These are phyloP conservation scores for Pteronura brasiliensis DNA, from an alignment of 2,113 vertebrate genomes.

Conservation along the genomic window DNA sequence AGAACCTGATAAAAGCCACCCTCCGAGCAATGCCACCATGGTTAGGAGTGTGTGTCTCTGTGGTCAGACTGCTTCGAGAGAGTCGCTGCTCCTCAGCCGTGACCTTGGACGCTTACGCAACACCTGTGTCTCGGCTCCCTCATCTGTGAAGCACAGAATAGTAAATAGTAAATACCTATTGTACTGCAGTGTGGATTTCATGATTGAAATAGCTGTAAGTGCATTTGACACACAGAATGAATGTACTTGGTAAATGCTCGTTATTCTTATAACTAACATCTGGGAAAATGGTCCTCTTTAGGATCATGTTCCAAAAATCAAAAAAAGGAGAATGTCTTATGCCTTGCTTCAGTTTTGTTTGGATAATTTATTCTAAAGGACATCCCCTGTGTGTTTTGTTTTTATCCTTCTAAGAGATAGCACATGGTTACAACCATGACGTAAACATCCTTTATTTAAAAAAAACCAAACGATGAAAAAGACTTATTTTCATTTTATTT, in stretches of 20 bases:
- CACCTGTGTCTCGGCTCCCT: not conserved
- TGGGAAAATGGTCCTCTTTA: not conserved
- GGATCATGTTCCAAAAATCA: not conserved
- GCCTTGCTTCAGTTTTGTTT: not conserved
- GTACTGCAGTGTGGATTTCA: not conserved
- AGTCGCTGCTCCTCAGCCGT: not conserved
- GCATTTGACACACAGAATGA: not conserved
- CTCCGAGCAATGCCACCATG: accelerated
- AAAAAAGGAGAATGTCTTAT: not conserved
- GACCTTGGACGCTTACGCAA: not conserved
- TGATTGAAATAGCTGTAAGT: not conserved
- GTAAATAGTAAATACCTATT: not conserved
- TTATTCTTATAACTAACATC: not conserved
- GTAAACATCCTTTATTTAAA: not conserved
- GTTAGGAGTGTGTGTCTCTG: not conserved
- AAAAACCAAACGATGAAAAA: not conserved
- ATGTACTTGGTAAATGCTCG: not conserved
- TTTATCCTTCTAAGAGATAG: not conserved
- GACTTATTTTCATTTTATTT: not conserved
- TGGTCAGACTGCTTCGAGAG: not conserved
- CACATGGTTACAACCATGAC: not conserved
- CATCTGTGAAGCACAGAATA: not conserved
- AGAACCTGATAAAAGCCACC: not conserved
- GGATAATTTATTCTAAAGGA: not conserved
- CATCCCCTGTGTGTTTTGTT: not conserved